These are phyloP conservation scores for Rhyzopertha dominica DNA, from an alignment of 1,140 invertebrate species.

Conservation along the genomic window DNA sequence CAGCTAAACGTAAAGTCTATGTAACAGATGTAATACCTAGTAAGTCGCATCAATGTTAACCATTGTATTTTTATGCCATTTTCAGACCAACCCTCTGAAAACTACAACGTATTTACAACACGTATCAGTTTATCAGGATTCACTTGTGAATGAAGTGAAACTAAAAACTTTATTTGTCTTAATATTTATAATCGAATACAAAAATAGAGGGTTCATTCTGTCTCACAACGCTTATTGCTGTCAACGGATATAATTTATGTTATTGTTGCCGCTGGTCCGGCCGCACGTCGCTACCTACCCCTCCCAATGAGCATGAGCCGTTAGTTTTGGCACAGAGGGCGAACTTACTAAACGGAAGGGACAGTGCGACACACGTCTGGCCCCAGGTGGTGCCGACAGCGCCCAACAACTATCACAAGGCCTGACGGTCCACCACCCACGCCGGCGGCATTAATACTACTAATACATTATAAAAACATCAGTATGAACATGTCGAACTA, in stretches of 20 bases:
- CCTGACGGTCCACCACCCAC: conserved; percentile 17
- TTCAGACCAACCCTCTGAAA: conserved; percentile 36
- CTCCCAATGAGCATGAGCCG: conserved; percentile 3
- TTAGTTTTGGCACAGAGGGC: too few relatives aligned
- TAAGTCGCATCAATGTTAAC: too few relatives aligned
- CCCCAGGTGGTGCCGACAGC: conserved; percentile 11
- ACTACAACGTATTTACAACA: conserved; percentile 30
- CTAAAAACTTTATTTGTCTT: conserved; percentile 37
- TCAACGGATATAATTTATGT: conserved; percentile 41
- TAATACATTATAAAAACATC: conserved; percentile 29
- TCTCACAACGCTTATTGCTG: conserved; percentile 45
- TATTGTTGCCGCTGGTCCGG: conserved; percentile 35
- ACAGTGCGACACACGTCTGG: conserved; percentile 5
- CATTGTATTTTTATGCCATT: conserved; percentile 20
- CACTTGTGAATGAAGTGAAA: conserved; percentile 30
- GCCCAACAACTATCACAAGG: conserved; percentile 40
- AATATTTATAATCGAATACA: conserved; percentile 43
- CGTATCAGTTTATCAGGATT: conserved; percentile 20
- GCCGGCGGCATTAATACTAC: conserved; percentile 21
- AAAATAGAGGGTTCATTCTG: conserved; percentile 48
- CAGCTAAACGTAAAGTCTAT: conserved; percentile 41
- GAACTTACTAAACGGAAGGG: too few relatives aligned
- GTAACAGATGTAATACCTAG: too few relatives aligned
- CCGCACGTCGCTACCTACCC: conserved; percentile 21
- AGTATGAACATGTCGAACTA: conserved; percentile 30